Evolutionary conservation across 92 coral and sea anemone species (phyloP).

Genomic region (Scolanthus callimorphus): DNA sequence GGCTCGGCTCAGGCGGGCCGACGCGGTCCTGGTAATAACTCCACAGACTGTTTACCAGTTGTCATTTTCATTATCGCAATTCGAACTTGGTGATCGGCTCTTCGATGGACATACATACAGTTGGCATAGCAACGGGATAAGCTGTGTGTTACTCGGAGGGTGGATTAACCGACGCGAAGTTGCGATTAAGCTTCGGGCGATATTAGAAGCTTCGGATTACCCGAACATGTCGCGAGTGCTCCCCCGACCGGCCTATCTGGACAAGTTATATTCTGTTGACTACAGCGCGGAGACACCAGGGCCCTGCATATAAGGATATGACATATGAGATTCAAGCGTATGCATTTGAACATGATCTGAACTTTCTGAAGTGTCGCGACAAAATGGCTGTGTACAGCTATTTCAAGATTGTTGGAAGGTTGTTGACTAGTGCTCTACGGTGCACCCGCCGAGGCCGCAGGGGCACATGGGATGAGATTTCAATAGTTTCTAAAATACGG

Average conservation of each 20-base stretch:
- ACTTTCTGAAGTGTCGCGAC: too few relatives aligned
- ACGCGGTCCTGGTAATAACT: constrained; percentile 32
- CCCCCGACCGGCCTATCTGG: constrained; percentile 29
- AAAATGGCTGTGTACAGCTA: too few relatives aligned
- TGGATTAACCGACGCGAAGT: constrained; percentile 36
- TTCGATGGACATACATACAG: constrained; percentile 39
- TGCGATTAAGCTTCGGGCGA: constrained; percentile 39
- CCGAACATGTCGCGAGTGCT: constrained; percentile 41
- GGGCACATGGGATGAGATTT: too few relatives aligned
- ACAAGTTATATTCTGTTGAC: constrained; percentile 19
- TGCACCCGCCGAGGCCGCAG: too few relatives aligned
- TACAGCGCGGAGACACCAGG: constrained; percentile 28
- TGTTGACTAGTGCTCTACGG: too few relatives aligned
- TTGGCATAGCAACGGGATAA: constrained; percentile 31
- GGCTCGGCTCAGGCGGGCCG: constrained; percentile 22
- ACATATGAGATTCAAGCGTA: too few relatives aligned
- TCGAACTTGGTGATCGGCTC: constrained; percentile 6
- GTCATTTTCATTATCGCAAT: constrained; percentile 18
- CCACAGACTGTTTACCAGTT: constrained; percentile 20
- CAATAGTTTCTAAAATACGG: too few relatives aligned
- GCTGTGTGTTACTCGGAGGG: constrained; percentile 33
- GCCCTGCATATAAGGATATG: constrained; percentile 33
- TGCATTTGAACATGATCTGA: too few relatives aligned
- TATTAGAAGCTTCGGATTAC: constrained; percentile 22
- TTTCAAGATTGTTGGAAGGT: too few relatives aligned